phyloP scores from a whole-genome alignment of 2,113 vertebrate species.

The Phainopepla nitens region DNA sequence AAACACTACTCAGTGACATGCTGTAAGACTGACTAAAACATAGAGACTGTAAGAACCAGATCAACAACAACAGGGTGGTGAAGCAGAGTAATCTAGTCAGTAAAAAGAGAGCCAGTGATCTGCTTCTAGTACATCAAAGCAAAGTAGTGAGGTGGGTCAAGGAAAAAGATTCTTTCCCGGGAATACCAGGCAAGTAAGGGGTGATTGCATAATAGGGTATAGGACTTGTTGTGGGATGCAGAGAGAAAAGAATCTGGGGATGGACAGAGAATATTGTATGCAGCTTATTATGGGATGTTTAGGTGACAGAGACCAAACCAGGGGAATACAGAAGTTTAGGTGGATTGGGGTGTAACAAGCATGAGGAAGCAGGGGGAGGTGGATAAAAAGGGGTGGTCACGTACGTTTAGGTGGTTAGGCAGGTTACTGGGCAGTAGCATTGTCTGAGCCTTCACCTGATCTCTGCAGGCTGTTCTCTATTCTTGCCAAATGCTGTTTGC shows the following conservation, averaged over 20 bases:
- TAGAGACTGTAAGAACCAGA: background rate
- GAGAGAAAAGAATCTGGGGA: background rate
- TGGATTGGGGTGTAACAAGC: background rate
- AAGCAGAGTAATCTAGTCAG: background rate
- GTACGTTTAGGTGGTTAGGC: rapidly evolving
- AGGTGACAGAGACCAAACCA: background rate
- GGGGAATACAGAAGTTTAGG: background rate
- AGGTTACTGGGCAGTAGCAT: background rate
- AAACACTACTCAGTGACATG: background rate
- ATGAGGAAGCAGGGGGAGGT: background rate
- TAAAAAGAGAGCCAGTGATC: background rate
- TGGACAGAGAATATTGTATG: background rate
- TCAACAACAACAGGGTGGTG: rapidly evolving
- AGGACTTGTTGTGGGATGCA: background rate
- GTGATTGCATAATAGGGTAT: background rate
- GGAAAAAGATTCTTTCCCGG: background rate
- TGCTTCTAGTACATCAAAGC: background rate
- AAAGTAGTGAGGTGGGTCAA: background rate
- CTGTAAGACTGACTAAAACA: background rate
- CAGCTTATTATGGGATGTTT: background rate
- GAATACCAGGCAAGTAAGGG: background rate
- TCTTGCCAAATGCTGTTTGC: background rate
- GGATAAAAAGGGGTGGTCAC: background rate
- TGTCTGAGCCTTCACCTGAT: background rate
- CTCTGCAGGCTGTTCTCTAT: background rate